Evolutionary conservation across 2,113 vertebrate species (phyloP), one percentile per base, ranked within the genome.

Genomic region (Macaca fascicularis): DNA sequence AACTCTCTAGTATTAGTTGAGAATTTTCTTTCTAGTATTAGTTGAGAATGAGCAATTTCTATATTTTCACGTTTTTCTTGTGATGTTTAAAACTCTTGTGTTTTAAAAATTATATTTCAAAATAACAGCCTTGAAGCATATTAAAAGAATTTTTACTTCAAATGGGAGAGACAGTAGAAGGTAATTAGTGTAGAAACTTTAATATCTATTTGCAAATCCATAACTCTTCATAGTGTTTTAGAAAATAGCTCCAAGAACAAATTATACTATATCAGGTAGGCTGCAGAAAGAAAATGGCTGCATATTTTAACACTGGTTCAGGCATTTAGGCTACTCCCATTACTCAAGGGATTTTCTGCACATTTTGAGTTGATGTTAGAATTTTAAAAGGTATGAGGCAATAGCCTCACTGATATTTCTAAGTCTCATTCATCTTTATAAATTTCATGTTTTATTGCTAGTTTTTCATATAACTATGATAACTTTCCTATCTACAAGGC

Each of bases 341-440:
- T 74, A 48, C 35, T 38, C 8, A 45, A 35, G 72, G 32, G 35
- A 7, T 90, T 93, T 95, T 72, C 80, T 93, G 74, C 11, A 59
- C 6, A 38, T 79, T 86, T 69, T 83, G 67, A 82, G 25, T 83
- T 89, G 35, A 7, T 75, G 30, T 81, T 97, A 48, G 20, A 57
- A 89, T 38, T 91, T 82, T 95, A 40, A 81, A 70, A 94, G 61
- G 27, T 55, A 30, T 6, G 50, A 35, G 35, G 40, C 52, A 78
- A 45, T 0, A 72, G 27, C 12, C 17, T 50, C 30, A 75, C 12
- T 69, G 50, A 93, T 95, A 75, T 93, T 95, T 86, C 69, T 87
- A 55, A 94, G 27, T 43, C 69, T 95, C 17, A 48, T 72, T 70
- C 25, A 14, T 89, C 83, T 96, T 97, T 61, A 50, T 89, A 75